These are phyloP conservation scores for Alcedo atthis DNA, from an alignment of 2,797 vertebrate genomes.

Conservation along the genomic window DNA sequence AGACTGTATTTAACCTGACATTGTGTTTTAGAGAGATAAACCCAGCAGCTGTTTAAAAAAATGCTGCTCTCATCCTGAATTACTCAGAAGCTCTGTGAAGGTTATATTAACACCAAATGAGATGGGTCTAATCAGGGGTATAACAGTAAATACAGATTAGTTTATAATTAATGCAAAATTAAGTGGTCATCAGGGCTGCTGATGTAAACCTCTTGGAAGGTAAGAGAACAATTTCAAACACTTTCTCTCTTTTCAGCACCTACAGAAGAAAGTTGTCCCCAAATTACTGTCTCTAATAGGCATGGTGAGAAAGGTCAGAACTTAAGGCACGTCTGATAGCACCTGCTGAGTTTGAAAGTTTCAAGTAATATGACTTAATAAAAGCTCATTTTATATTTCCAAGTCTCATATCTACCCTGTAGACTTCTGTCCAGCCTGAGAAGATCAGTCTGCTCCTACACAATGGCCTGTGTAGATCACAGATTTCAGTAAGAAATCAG, in stretches of 20 bases:
- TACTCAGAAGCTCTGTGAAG: neutral
- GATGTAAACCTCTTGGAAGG: neutral
- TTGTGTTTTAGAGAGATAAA: conserved; percentile 11
- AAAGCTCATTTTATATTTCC: neutral
- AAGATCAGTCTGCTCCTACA: neutral
- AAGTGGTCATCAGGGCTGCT: neutral
- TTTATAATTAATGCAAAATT: conserved; percentile 31
- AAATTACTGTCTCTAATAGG: neutral
- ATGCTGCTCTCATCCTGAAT: neutral
- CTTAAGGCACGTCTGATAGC: neutral
- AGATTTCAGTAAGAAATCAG: neutral
- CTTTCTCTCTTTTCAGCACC: neutral
- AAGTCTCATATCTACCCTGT: neutral
- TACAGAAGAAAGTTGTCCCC: neutral
- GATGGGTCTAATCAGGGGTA: neutral
- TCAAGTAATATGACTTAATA: neutral
- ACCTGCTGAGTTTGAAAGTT: neutral
- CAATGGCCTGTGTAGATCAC: neutral
- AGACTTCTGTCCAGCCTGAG: neutral
- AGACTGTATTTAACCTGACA: neutral
- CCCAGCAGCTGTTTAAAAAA: neutral
- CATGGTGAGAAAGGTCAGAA: neutral
- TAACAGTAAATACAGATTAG: neutral
- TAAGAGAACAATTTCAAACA: neutral
- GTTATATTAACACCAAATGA: neutral